Evolutionary conservation across 2,888 invertebrate species (phyloP).

Genomic region (Lissocephala sabroskyi): DNA sequence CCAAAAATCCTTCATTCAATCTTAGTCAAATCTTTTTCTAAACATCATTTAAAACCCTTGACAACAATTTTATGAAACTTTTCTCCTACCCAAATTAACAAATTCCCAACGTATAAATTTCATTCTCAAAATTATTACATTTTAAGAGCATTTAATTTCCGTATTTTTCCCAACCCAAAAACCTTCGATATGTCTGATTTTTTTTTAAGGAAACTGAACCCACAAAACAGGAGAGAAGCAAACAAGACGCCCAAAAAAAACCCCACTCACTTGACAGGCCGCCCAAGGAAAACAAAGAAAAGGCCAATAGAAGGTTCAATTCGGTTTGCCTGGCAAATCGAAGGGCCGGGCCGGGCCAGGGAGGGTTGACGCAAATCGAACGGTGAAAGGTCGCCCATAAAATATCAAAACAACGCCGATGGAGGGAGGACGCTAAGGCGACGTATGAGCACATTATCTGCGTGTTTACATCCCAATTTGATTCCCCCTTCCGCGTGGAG

Average conservation of each 20-base stretch:
- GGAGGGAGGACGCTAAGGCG: conserved; percentile 31
- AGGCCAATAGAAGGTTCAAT: neutral
- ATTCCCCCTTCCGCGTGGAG: conserved; percentile 53
- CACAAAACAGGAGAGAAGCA: conserved; percentile 38
- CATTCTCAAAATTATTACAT: too few relatives aligned
- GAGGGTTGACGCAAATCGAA: conserved; percentile 22
- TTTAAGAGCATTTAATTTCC: too few relatives aligned
- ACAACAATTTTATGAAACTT: too few relatives aligned
- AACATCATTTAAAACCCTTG: too few relatives aligned
- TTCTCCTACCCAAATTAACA: too few relatives aligned
- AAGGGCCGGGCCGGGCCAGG: neutral
- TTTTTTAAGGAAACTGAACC: too few relatives aligned
- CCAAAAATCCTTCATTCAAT: too few relatives aligned
- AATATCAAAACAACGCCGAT: conserved; percentile 20
- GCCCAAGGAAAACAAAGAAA: conserved; percentile 34
- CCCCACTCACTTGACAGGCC: conserved; percentile 47
- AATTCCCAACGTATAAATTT: too few relatives aligned
- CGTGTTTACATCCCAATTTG: conserved; percentile 68
- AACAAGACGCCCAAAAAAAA: conserved; percentile 33
- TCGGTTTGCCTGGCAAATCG: too few relatives aligned
- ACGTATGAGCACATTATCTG: conserved; percentile 62
- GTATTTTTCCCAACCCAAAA: too few relatives aligned
- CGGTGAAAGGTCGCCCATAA: conserved; percentile 24
- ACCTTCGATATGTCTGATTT: too few relatives aligned
- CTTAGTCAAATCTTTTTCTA: too few relatives aligned